Conservation (phyloP, 23 tunicate species). For the Halocynthia roretzi region DNA sequence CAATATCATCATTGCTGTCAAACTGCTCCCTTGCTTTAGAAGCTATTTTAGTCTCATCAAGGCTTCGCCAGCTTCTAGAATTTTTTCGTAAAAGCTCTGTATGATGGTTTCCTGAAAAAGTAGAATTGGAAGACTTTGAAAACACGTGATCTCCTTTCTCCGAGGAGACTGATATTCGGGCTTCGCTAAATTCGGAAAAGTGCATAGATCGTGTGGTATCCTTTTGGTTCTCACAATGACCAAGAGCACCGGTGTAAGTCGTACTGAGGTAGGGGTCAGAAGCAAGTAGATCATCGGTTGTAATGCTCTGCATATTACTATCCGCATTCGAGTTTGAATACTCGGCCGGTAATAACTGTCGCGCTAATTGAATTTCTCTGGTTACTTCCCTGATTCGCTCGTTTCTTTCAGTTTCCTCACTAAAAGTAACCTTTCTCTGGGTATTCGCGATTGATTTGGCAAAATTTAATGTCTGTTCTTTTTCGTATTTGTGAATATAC, state of each 20-base stretch:
- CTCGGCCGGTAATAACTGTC: background rate
- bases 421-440: background rate
- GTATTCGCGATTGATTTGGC: conserved; percentile 19
- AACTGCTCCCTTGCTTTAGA: background rate
- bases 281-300: conserved; percentile 7
- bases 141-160: background rate
- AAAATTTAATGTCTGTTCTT: conserved; percentile 11
- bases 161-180: background rate
- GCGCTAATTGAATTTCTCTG: conserved; percentile 1
- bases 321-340: background rate
- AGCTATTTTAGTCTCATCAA: background rate
- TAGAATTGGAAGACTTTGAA: no score
- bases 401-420: background rate
- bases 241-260: background rate
- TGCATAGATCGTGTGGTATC: background rate
- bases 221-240: background rate
- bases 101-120: no score
- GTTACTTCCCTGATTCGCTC: background rate
- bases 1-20: no score
- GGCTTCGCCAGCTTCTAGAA: background rate
- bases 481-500: conserved; percentile 31
- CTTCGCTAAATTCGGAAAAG: no score
- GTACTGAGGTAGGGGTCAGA: background rate
- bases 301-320: background rate
- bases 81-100: background rate